phyloP scores from a whole-genome alignment of 2,113 vertebrate species.

The Dipodomys stephensi region DNA sequence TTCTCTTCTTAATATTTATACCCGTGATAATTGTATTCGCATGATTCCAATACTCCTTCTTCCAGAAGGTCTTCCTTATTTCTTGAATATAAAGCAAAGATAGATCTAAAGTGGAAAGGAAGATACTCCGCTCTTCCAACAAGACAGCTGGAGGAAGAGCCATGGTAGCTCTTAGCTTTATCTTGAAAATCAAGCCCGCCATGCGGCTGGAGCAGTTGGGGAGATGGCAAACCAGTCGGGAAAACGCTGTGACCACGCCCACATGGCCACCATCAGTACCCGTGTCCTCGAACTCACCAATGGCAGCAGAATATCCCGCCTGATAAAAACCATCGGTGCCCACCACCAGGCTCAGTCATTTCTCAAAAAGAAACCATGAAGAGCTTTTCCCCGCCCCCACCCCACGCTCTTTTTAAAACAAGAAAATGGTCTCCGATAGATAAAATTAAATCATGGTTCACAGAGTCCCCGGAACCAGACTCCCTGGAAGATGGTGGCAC shows the following conservation, averaged over 20 bases:
- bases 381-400: no score
- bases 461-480: constrained; percentile 55
- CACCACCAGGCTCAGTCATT: not conserved
- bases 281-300: not conserved
- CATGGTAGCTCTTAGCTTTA: not conserved
- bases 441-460: constrained; percentile 42
- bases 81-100: not conserved
- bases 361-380: constrained; percentile 4
- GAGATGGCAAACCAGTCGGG: no score
- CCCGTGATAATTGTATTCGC: not conserved
- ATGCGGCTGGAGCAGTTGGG: not conserved
- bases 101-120: not conserved
- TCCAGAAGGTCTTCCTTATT: not conserved
- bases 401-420: not conserved
- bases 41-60: not conserved
- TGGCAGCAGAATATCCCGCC: not conserved
- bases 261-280: not conserved
- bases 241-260: not conserved
- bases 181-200: not conserved
- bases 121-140: not conserved
- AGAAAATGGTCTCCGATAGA: not conserved
- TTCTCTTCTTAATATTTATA: not conserved
- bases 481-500: constrained; percentile 64
- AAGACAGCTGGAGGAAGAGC: not conserved
- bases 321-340: not conserved